Evolutionary conservation across 2,888 invertebrate species (phyloP).

Genomic region (Trichopria drosophilae): DNA sequence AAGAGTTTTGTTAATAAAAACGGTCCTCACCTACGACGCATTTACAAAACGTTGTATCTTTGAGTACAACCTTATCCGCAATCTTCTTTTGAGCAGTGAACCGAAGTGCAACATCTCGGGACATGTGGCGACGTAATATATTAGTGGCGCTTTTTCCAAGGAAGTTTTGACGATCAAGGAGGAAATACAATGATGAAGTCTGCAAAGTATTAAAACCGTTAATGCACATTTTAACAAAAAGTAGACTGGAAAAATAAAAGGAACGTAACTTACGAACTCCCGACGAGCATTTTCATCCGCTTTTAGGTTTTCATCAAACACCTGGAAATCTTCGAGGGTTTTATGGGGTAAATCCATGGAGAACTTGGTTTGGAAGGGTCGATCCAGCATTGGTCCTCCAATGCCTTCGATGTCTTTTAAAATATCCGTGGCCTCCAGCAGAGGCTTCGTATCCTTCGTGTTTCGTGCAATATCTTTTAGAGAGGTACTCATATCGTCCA

Average conservation of each 20-base stretch:
- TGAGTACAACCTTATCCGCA: constrained; percentile 17
- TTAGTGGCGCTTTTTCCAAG: constrained; percentile 11
- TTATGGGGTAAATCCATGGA: constrained; percentile 8
- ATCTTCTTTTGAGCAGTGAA: constrained; percentile 20
- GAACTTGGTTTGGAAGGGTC: constrained; percentile 8
- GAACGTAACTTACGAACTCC: constrained; percentile 14
- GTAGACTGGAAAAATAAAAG: too few species aligned
- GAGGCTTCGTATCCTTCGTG: neutral
- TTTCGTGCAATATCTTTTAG: neutral
- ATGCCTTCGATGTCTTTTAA: too few species aligned
- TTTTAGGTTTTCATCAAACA: constrained; percentile 7
- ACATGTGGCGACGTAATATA: constrained; percentile 11
- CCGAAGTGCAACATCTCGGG: constrained; percentile 4
- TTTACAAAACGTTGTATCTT: constrained; percentile 19
- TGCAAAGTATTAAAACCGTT: neutral
- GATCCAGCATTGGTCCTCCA: too few species aligned
- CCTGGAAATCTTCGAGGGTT: neutral
- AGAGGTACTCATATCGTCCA: neutral
- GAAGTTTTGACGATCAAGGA: constrained; percentile 8
- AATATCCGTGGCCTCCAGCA: neutral
- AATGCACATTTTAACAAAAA: too few species aligned
- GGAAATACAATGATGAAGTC: neutral
- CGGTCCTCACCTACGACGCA: constrained; percentile 16
- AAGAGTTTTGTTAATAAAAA: neutral
- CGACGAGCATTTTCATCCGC: neutral